Conservation (phyloP, 2,888 invertebrate species). For the Dicyrtoma fusca region DNA sequence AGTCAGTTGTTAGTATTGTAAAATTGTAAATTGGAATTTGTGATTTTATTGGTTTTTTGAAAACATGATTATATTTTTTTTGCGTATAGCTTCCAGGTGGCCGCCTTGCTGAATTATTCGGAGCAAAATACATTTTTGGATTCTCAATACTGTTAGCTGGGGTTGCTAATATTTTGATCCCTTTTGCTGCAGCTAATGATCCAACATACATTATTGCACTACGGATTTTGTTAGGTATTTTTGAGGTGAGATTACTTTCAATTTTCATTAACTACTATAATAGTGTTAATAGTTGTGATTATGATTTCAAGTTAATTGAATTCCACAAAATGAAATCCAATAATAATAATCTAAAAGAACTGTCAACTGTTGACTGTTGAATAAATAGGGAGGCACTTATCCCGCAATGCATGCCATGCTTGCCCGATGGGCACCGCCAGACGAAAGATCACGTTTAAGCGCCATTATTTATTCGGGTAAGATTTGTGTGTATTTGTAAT, state of each 20-base stretch:
- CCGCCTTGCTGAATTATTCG: conserved; percentile 37
- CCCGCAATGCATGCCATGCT: conserved; percentile 40
- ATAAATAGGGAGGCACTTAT: conserved; percentile 32
- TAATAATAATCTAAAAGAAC: too few relatives aligned
- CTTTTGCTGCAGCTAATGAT: conserved; percentile 22
- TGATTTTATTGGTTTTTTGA: too few relatives aligned
- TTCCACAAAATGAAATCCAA: too few relatives aligned
- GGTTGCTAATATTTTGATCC: conserved; percentile 29
- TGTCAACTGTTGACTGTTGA: too few relatives aligned
- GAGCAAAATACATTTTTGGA: conserved; percentile 37
- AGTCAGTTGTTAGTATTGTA: background rate
- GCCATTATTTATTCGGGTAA: conserved; percentile 38
- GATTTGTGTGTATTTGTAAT: background rate
- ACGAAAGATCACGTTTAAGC: conserved; percentile 32
- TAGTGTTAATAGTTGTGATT: too few relatives aligned
- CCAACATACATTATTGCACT: conserved; percentile 31
- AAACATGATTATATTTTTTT: too few relatives aligned
- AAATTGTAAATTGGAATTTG: conserved; percentile 10
- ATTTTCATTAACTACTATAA: too few relatives aligned
- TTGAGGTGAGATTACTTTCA: conserved; percentile 34
- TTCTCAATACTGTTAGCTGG: conserved; percentile 36
- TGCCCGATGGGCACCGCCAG: conserved; percentile 34
- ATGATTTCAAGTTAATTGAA: too few relatives aligned
- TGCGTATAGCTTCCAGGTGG: conserved; percentile 35
- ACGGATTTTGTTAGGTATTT: conserved; percentile 29